Base-by-base conservation (phyloP, 1,140 invertebrate species). In the Drosophila mojavensis region DNA sequence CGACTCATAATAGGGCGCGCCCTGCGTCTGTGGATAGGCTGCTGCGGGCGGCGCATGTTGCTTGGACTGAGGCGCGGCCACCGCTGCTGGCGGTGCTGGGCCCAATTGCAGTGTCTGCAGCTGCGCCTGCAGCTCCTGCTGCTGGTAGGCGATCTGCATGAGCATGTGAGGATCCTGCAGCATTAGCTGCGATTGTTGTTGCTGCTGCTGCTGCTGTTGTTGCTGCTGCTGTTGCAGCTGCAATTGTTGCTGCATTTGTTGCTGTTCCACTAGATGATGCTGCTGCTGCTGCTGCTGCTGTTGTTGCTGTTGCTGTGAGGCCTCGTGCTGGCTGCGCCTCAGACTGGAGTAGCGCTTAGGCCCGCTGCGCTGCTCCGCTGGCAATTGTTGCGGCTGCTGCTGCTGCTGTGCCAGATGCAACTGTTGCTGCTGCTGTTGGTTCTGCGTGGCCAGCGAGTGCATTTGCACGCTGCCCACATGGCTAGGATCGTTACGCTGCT, bases 331-430 rank as follows among this genome's bases (percentile, higher is more conserved):
- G 2, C 94, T 94, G 33, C 96, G 93, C 66, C 96, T 93, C 78
- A 96, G 93, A 59, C 95, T 95, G 2, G 96, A 97, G 90, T 97
- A 97, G 6, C 96, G 93, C 86, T 96, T 97, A n/a, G 96, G 94
- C 10, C 78, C 89, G 47, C 77, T 91, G 30, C 88, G 70, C 20
- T 79, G 70, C 30, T 24, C 75, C 26, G 74, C 93, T 94, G 45
- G 93, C 92, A 70, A 93, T 88, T 74, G 93, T 90, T 62, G 93
- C 91, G 75, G 93, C 81, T 73, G 86, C 84, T 78, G 92, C 84
- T 93, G 89, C 41, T 84, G 84, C 63, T 79, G 80, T 48, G 92
- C 74, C 93, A 94, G 41, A 92, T 92, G 71, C 93, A 89, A 65
- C 81, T 55, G 68, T 13, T 64, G 72, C 20, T 77, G 64, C 13